These are phyloP conservation scores for Sylvilagus floridanus DNA, from an alignment of 2,797 vertebrate genomes.

Conservation along the genomic window DNA sequence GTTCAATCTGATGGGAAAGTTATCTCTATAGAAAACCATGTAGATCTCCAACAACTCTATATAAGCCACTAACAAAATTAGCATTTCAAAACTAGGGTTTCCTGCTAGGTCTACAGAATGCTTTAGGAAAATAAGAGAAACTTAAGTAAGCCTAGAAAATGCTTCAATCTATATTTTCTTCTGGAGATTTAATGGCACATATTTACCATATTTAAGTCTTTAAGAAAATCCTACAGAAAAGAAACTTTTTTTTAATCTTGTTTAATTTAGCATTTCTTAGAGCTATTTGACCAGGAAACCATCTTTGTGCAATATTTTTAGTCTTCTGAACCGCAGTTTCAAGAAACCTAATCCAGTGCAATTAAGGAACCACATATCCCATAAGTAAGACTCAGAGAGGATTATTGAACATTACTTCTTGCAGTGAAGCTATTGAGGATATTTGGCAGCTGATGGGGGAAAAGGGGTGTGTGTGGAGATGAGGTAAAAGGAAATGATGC, in stretches of 20 bases:
- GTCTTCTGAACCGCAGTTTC: neutral
- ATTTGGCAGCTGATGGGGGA: neutral
- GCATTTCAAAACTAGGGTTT: constrained; percentile 21
- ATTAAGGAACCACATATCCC: neutral
- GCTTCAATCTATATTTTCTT: neutral
- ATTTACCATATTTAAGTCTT: neutral
- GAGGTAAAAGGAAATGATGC: neutral
- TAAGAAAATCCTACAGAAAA: neutral
- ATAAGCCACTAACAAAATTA: neutral
- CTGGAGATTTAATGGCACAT: neutral
- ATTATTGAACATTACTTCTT: neutral
- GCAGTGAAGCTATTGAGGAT: neutral
- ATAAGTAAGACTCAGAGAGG: neutral
- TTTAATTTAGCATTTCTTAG: constrained; percentile 12
- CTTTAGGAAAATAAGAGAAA: neutral
- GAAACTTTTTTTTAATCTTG: neutral
- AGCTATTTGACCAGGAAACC: neutral
- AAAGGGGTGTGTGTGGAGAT: neutral
- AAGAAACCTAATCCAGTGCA: neutral
- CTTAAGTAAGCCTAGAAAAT: constrained; percentile 42
- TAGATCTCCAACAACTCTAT: neutral
- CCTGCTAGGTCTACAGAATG: neutral
- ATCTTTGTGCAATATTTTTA: neutral
- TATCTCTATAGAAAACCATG: neutral
- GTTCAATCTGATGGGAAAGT: neutral